Evolutionary conservation across 2,797 vertebrate species (phyloP), one percentile per base, ranked within the genome.

Genomic region (Lepus oiostolus): DNA sequence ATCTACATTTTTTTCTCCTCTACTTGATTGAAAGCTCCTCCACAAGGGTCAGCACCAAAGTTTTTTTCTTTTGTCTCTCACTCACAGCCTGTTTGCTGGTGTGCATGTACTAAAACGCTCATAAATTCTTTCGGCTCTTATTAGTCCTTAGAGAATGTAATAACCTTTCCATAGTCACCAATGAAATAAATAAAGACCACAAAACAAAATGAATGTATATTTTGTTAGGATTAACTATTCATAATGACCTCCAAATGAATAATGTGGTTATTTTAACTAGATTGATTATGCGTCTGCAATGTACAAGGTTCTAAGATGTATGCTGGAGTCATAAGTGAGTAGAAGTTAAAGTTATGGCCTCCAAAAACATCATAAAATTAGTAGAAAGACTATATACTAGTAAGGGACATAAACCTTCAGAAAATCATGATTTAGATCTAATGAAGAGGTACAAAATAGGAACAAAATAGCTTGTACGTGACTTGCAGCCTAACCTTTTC

Each of bases 191-290:
- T 72, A 93, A 85, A 91, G 62, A 88, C 60, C 62, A 62, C 85
- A 74, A 94, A 71, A 84, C 54, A 91, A 94, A 87, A 90, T 60
- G 16, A 17, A 4, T 68, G 52, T 52, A 30, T 88, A 28, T 88
- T 95, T 81, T 82, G 32, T 85, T 89, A 72, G 58, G 85, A 82
- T 90, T 97, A 85, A 86, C 30, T 60, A 85, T 85, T 72, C 67
- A 77, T 42, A 91, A 79, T 83, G 92, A 84, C 42, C 96, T 54
- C 60, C 50, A 47, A 77, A 65, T 88, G 93, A 90, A 77, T 88
- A 83, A 47, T 62, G 14, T n/a, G 63, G 14, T 88, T 79, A 82
- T 72, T 93, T 93, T 68, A 87, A 50, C 94, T 88, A 92, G 63
- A 87, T 74, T 96, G 67, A 50, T 58, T 65, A 42, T 85, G 19